A percentile compares a stretch with the other conserved stretches of the same genome.
These are phyloP conservation scores for Sycobia sp. DNA, from an alignment of 1,140 invertebrate genomes.

Conservation along the genomic window DNA sequence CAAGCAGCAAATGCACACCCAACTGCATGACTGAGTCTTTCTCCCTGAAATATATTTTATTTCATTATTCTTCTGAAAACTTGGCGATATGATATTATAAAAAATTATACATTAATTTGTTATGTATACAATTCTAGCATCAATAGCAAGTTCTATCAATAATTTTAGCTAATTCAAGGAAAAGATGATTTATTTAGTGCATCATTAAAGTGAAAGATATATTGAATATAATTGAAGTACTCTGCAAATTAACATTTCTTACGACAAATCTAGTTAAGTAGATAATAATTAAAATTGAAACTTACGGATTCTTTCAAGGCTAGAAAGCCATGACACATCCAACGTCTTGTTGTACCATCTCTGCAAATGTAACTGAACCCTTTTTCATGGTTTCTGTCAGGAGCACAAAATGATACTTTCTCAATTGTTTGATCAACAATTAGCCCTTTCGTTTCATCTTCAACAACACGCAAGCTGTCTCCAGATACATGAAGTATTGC, in stretches of 20 bases:
- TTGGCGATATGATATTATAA: too few species aligned
- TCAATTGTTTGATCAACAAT: conserved; percentile 99
- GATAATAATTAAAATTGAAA: neutral
- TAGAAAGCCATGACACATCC: conserved; percentile 99
- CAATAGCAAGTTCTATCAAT: neutral
- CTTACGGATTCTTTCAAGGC: conserved; percentile 90
- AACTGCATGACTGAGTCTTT: conserved; percentile 96
- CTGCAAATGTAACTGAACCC: conserved; percentile 95
- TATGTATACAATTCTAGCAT: conserved; percentile 7
- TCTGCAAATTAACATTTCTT: too few species aligned
- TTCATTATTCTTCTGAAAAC: too few species aligned
- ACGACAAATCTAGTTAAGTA: too few species aligned
- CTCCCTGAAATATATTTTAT: conserved; percentile 83
- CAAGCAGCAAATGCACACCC: conserved; percentile 99
- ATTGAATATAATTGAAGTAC: too few species aligned
- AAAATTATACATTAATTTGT: too few species aligned
- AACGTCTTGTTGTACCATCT: conserved; percentile 83
- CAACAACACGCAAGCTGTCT: conserved; percentile 95
- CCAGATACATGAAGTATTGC: conserved; percentile 95
- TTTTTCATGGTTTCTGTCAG: conserved; percentile 96
- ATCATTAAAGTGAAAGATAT: too few species aligned
- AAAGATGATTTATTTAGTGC: too few species aligned
- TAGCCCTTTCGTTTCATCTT: conserved; percentile 97
- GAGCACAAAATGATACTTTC: conserved; percentile 99
- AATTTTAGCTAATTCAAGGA: too few species aligned